Conservation (phyloP, 2,113 vertebrate genomes). For the Piprites chloris region DNA sequence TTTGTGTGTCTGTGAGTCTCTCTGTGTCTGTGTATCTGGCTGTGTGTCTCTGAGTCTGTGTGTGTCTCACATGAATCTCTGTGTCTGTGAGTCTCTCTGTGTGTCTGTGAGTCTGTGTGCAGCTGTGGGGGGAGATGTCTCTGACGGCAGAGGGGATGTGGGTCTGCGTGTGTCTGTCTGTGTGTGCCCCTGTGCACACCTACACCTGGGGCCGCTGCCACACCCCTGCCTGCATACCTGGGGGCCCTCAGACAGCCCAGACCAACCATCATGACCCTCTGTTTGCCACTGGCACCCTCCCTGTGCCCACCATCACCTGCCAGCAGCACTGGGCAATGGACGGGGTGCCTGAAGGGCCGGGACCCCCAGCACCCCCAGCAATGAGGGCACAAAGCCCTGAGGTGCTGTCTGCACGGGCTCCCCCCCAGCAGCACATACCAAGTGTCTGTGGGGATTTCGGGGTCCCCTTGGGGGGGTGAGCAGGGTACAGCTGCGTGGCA, state of each 20-base stretch:
- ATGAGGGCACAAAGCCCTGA: neutral
- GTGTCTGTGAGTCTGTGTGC: neutral
- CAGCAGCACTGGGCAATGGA: accelerated
- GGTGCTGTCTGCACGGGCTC: neutral
- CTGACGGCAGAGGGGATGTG: neutral
- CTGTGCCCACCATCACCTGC: neutral
- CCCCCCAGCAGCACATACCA: neutral
- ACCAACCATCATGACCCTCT: no score
- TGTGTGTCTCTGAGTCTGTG: neutral
- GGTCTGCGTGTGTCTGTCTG: no score
- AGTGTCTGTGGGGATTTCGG: neutral
- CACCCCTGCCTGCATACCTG: neutral
- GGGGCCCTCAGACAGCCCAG: accelerated
- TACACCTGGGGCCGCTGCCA: accelerated
- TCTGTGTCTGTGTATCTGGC: no score
- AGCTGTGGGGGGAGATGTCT: neutral
- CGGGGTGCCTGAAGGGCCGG: accelerated
- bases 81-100: neutral
- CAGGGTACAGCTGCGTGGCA: neutral
- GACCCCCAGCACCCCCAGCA: neutral
- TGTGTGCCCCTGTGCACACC: accelerated
- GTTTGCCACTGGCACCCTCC: no score
- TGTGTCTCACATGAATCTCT: neutral
- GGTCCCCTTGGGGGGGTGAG: neutral
- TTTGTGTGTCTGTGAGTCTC: neutral